These are phyloP conservation scores for Apostichopus parvimensis DNA, from an alignment of 35 echinoderm and acorn worm species.

Conservation along the genomic window DNA sequence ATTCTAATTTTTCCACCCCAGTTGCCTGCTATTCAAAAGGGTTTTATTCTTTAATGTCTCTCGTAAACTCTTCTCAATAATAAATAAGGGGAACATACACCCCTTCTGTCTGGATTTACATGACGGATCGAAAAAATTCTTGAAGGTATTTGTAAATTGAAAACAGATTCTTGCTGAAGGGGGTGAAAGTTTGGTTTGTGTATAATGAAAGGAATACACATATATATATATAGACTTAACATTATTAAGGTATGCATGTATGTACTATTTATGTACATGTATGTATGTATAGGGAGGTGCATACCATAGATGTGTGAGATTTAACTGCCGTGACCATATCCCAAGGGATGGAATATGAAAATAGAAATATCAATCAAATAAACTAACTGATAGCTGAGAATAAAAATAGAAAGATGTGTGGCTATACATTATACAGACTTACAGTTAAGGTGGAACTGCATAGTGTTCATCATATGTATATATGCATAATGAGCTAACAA, in stretches of 20 bases:
- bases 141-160: background rate
- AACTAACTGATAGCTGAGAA: too few species aligned
- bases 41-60: background rate
- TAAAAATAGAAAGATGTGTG: too few species aligned
- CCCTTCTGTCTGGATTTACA: background rate
- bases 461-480: too few species aligned
- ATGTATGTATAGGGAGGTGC: background rate
- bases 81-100: background rate
- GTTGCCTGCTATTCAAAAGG: background rate
- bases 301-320: constrained; percentile 39
- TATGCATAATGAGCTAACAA: too few species aligned
- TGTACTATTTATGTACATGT: too few species aligned
- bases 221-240: too few species aligned
- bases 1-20: background rate
- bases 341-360: background rate
- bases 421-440: too few species aligned
- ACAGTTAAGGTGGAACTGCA: too few species aligned
- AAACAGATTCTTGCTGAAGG: background rate
- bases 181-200: background rate
- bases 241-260: too few species aligned
- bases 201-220: too few species aligned
- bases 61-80: background rate
- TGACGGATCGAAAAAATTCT: background rate
- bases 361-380: background rate
- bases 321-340: constrained; percentile 21